Conservation (phyloP, 2,888 invertebrate genomes). For the Drosophila hamatofila region DNA sequence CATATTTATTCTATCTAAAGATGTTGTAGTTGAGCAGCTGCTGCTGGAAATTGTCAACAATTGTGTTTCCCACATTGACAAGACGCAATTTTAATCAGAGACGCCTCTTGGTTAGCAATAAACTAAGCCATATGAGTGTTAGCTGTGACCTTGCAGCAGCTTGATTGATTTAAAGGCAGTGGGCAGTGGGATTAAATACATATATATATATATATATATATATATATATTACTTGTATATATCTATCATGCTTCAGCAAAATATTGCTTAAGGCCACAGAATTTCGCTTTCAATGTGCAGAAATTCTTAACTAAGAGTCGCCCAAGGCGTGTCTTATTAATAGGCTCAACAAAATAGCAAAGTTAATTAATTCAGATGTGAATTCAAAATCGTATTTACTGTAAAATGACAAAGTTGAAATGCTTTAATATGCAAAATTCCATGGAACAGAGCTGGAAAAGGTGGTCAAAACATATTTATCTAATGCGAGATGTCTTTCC, state of each 20-base stretch:
- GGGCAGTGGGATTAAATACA: too few species aligned
- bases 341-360: background rate
- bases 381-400: background rate
- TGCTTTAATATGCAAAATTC: background rate
- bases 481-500: background rate
- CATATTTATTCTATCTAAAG: conserved; percentile 10
- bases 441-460: background rate
- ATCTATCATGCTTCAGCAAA: background rate
- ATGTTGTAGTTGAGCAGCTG: conserved; percentile 13
- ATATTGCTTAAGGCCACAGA: background rate
- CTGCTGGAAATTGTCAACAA: conserved; percentile 10
- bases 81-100: conserved; percentile 26
- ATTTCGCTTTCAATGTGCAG: background rate
- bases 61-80: background rate
- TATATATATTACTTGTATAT: background rate
- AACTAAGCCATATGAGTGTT: conserved; percentile 2
- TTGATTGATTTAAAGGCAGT: conserved; percentile 3
- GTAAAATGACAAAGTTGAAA: background rate
- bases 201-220: background rate
- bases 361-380: background rate
- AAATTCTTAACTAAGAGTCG: background rate
- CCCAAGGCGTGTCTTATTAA: background rate
- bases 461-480: background rate
- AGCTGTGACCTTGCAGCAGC: background rate
- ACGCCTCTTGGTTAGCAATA: conserved; percentile 7